Evolutionary conservation across 2,113 vertebrate species (phyloP), one percentile per base, ranked within the genome.

Genomic region (Trematomus loennbergii): DNA sequence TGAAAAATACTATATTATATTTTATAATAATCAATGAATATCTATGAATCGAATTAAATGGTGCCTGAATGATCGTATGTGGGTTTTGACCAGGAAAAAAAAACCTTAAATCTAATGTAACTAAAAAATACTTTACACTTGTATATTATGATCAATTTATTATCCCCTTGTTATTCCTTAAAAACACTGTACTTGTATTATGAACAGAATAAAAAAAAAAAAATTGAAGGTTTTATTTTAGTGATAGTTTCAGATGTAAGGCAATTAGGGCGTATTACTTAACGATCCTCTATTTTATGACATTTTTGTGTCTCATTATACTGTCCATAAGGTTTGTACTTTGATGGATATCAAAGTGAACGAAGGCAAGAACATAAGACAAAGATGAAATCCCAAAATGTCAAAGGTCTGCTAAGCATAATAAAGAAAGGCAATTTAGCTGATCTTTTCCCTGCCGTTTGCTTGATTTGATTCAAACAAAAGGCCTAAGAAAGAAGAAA

Each of bases 381-480:
- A 33, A 72, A 55, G 75, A 36, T 18, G 3, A 22, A 3, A 40
- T 58, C 13, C 0, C 49, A 36, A 18, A 55, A 17, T 2, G 15
- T 77, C 66, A 75, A 75, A 68, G 25, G 33, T 66, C 55, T 78
- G 45, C 45, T 62, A n/a, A 55, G 15, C 58, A 71, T 79, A 43
- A 46, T 75, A 17, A 50, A 58, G 1, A 29, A 59, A 43, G 9
- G 74, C 5, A 5, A 71, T 71, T 58, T 46, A 12, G 40, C 52
- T 11, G n/a, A 77, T 72, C 53, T 61, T 12, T 25, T 57, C 25
- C 63, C 66, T 68, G 69, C 48, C 69, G 63, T 82, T 69, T 57
- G 18, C 10, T 15, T 74, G 81, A 86, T n/a, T 29, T 83, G 59
- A 79, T 83, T 20, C 29, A 54, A 87, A 75, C 9, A 52, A 75